Base-by-base conservation (phyloP, 2,888 invertebrate genomes). In the Operophtera brumata region DNA sequence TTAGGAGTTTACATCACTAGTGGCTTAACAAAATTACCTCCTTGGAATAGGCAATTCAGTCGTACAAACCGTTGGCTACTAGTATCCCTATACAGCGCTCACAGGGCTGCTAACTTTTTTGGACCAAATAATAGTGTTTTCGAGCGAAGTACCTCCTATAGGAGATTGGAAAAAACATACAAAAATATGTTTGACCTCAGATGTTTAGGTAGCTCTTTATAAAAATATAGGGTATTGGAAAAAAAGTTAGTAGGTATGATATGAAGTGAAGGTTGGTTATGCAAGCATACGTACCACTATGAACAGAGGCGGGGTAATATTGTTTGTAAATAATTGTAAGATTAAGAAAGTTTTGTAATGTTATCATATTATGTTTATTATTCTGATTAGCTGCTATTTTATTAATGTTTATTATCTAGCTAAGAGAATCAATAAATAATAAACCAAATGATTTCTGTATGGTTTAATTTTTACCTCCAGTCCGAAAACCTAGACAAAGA, bases 321-420 rank as follows among this genome's bases (percentile, higher is more conserved):
- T 67, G 66, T 72, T 73, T 66, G 64, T 70, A 20, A 2, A 2
- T 20, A 63, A 74, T 75, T 70, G 61, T 74, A 67, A 73, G 72
- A 64, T 55, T n/a, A 69, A 70, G 66, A 73, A 66, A 69, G 66
- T 81, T 83, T 75, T 80, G 80, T 84, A 82, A 82, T 85, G 84
- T 86, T 88, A 85, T 84, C 73, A 81, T 84, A 80, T 80, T 83
- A n/a, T n/a, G n/a, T 82, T 80, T 82, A 84, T 78, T 81, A 82
- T 83, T 84, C 80, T 82, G 83, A 81, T 77, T 86, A 87, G 86
- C 84, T 78, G 76, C 80, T 86, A 84, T 84, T 87, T 85, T 85
- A 82, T 85, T 81, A 86, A 86, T 86, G 86, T 88, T 87, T 82
- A 86, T 85, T 86, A 86, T 87, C 78, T 69, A 71, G 75, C 70